A percentile compares a stretch with the other conserved stretches of the same genome.
These are phyloP conservation scores for Xiphophorus birchmanni DNA, from an alignment of 2,797 vertebrate genomes.

Conservation along the genomic window DNA sequence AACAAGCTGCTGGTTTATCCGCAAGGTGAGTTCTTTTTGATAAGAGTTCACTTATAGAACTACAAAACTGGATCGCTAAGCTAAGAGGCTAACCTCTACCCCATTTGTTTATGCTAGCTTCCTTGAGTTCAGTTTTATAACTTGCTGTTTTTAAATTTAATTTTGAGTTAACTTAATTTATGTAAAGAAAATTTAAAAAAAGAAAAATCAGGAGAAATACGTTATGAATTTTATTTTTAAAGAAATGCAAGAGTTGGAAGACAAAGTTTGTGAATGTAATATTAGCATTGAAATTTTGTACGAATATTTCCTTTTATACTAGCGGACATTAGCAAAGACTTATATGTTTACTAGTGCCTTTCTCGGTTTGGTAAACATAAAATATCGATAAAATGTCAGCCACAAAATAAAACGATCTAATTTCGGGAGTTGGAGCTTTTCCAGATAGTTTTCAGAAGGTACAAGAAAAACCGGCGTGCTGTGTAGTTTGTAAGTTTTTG, in stretches of 20 bases:
- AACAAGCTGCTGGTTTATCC: conserved; percentile 79
- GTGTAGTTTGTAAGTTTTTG: no score
- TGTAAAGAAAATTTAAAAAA: not conserved
- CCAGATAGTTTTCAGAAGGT: not conserved
- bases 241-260: not conserved
- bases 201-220: not conserved
- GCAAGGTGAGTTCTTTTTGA: conserved; percentile 76
- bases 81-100: conserved; percentile 37
- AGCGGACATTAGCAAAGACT: not conserved
- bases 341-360: not conserved
- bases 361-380: not conserved
- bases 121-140: not conserved
- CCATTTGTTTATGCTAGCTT: conserved; percentile 35
- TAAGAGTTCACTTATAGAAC: not conserved
- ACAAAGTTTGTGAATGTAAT: not conserved
- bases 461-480: no score
- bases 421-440: not conserved
- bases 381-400: not conserved
- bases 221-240: not conserved
- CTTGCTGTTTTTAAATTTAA: not conserved
- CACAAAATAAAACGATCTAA: not conserved
- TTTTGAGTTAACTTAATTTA: not conserved
- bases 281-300: not conserved
- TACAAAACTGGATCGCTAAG: not conserved
- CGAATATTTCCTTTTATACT: no score